These are phyloP conservation scores for Drosophila sechellia DNA, from an alignment of 1,140 invertebrate genomes.

Conservation along the genomic window DNA sequence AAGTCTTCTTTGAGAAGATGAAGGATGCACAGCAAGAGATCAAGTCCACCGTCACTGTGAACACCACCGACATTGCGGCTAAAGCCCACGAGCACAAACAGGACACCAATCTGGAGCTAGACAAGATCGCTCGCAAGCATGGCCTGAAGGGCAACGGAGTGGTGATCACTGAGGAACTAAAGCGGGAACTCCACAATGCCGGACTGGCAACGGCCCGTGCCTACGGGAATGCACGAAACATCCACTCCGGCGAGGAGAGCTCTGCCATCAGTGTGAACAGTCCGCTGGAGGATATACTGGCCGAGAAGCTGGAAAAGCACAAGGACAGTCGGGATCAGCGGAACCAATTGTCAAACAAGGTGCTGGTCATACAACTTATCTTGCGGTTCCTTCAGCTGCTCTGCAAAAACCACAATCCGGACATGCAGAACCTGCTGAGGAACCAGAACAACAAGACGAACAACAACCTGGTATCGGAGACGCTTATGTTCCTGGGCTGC, in stretches of 20 bases:
- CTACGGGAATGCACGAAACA: conserved; percentile 87
- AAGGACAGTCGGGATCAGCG: conserved; percentile 87
- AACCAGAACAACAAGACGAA: conserved; percentile 98
- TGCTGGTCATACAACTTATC: conserved; percentile 98
- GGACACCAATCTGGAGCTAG: conserved; percentile 87
- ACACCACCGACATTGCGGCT: conserved; percentile 92
- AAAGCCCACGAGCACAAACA: conserved; percentile 92
- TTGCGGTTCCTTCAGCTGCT: conserved; percentile 97
- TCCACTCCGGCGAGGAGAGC: conserved; percentile 86
- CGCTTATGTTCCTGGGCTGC: too few species aligned
- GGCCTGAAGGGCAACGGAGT: conserved; percentile 88
- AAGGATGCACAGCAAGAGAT: conserved; percentile 97
- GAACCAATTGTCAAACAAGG: conserved; percentile 92
- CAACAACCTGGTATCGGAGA: too few species aligned
- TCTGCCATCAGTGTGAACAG: conserved; percentile 72
- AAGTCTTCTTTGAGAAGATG: conserved; percentile 98
- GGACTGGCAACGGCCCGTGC: conserved; percentile 89
- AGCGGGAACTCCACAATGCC: conserved; percentile 90
- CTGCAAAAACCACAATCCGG: conserved; percentile 99
- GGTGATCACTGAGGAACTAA: conserved; percentile 91
- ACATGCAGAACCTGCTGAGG: conserved; percentile 97
- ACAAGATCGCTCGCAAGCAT: conserved; percentile 88
- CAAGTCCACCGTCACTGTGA: conserved; percentile 95
- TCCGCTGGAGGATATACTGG: conserved; percentile 90
- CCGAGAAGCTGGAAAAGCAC: conserved; percentile 90